Conservation (phyloP, 2,113 vertebrate species). For the Planiliza haematocheilus region DNA sequence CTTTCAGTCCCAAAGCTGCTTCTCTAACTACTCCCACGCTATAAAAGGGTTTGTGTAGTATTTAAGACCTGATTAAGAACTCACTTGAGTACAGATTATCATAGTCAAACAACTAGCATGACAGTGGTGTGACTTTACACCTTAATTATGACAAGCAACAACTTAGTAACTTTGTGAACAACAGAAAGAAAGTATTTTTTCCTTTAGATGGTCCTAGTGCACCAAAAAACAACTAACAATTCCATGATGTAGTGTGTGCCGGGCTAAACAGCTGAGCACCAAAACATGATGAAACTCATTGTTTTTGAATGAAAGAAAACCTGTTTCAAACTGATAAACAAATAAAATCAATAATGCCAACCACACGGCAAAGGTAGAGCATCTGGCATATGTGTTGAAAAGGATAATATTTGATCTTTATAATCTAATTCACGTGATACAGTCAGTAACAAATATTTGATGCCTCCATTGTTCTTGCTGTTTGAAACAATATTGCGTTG, state of each 20-base stretch:
- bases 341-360: slow-evolving; percentile 75
- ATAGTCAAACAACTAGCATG: background rate
- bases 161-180: no score
- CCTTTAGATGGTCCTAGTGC: slow-evolving; percentile 15
- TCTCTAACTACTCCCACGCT: no score
- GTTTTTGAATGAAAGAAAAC: slow-evolving; percentile 70
- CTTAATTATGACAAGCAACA: no score
- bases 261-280: slow-evolving; percentile 76
- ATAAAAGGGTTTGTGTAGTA: no score
- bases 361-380: slow-evolving; percentile 81
- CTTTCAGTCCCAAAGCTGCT: no score
- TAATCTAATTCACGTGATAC: slow-evolving; percentile 79
- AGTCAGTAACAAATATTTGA: slow-evolving; percentile 84
- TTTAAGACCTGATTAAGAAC: slow-evolving; percentile 4
- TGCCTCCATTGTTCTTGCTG: slow-evolving; percentile 79
- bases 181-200: background rate
- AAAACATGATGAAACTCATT: slow-evolving; percentile 76
- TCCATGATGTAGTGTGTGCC: slow-evolving; percentile 66
- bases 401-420: slow-evolving; percentile 84
- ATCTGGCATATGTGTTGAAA: slow-evolving; percentile 89
- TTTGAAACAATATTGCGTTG: slow-evolving; percentile 86
- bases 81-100: background rate
- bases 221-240: slow-evolving; percentile 44
- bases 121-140: background rate
- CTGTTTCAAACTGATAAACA: slow-evolving; percentile 71